phyloP scores from a whole-genome alignment of 2,113 vertebrate species.

The Trinectes maculatus region DNA sequence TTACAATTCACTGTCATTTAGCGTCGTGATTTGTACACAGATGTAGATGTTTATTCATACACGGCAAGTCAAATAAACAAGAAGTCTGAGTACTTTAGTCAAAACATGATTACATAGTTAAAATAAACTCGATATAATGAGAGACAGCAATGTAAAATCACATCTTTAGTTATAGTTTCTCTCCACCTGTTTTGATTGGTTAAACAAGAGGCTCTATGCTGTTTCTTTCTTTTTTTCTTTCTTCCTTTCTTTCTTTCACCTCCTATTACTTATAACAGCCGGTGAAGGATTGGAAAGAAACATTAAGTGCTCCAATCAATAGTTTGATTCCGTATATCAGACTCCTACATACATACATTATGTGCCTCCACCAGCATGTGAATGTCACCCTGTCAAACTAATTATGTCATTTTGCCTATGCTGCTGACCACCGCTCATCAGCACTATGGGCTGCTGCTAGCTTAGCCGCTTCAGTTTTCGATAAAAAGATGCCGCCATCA shows the following conservation, averaged over 20 bases:
- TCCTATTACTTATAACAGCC: conserved; percentile 26
- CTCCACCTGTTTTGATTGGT: no score
- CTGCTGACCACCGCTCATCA: conserved; percentile 22
- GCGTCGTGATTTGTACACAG: conserved; percentile 23
- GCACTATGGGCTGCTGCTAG: conserved; percentile 32
- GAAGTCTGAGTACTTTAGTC: not conserved
- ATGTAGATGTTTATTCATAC: conserved; percentile 8
- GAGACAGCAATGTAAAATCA: not conserved
- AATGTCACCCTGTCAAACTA: conserved; percentile 56
- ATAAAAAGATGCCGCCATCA: conserved; percentile 66
- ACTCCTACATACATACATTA: conserved; percentile 40
- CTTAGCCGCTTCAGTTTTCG: conserved; percentile 47
- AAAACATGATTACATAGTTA: conserved; percentile 12
- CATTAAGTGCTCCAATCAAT: conserved; percentile 43
- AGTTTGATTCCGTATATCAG: conserved; percentile 41
- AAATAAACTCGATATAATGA: not conserved
- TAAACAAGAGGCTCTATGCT: no score
- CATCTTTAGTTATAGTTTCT: not conserved
- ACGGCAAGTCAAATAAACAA: not conserved
- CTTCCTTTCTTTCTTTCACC: conserved; percentile 9
- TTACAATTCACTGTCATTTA: not conserved
- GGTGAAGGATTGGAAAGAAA: conserved; percentile 42
- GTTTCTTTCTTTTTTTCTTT: conserved; percentile 1
- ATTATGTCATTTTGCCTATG: conserved; percentile 23
- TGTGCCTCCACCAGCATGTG: conserved; percentile 54